These are phyloP conservation scores for Apostichopus japonicus DNA, from an alignment of 35 echinoderm and acorn worm species.

Conservation along the genomic window DNA sequence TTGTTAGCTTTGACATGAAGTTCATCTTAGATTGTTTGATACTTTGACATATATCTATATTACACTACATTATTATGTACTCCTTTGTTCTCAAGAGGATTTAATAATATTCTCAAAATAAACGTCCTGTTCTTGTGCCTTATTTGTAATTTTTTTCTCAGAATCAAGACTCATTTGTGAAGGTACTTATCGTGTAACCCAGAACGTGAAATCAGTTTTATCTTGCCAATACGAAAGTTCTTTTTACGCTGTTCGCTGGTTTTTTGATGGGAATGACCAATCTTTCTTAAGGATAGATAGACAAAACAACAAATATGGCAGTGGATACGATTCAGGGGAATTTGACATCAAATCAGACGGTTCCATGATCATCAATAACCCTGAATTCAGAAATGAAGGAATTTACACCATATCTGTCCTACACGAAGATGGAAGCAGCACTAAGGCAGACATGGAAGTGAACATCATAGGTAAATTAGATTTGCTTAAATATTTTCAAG, in stretches of 20 bases:
- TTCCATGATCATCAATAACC: background rate
- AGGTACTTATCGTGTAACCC: background rate
- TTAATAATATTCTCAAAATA: too few species aligned
- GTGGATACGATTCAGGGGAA: background rate
- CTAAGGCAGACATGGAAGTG: background rate
- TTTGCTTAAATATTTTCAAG: background rate
- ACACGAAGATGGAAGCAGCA: background rate
- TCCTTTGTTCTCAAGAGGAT: too few species aligned
- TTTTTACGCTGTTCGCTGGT: background rate
- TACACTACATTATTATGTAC: too few species aligned
- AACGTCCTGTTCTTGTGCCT: background rate
- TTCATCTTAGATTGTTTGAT: too few species aligned
- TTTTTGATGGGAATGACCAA: background rate
- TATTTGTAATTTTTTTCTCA: background rate
- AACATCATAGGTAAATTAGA: background rate
- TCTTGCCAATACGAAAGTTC: background rate
- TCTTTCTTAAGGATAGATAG: background rate
- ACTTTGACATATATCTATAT: too few species aligned
- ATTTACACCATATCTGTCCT: slow-evolving; percentile 1
- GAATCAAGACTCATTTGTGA: background rate
- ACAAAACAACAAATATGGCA: background rate
- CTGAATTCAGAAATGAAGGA: slow-evolving; percentile 8
- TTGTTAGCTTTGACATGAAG: too few species aligned
- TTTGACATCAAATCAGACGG: slow-evolving; percentile 7
- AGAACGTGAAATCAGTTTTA: background rate